Percentiles rank a stretch among this genome's conserved stretches.
phyloP scores from a whole-genome alignment of 2,113 vertebrate species.

The Setophaga kirtlandii region DNA sequence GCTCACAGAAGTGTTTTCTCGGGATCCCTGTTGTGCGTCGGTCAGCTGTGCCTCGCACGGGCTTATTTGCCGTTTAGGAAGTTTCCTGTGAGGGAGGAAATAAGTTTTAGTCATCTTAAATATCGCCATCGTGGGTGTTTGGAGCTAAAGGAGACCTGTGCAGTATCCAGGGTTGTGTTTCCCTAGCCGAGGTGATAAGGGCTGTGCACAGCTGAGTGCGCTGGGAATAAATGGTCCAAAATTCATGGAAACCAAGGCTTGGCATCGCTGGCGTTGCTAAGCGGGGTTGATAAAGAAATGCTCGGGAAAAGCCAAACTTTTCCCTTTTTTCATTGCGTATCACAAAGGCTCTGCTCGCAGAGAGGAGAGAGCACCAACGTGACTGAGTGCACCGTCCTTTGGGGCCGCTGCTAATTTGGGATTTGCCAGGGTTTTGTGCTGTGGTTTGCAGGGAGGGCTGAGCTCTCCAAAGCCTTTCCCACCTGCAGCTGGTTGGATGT shows the following conservation, averaged over 20 bases:
- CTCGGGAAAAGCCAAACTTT: background rate
- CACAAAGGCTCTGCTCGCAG: accelerated
- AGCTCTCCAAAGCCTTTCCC: background rate
- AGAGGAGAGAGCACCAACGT: accelerated
- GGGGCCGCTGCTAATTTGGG: background rate
- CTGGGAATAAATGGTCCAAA: background rate
- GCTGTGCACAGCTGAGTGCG: accelerated
- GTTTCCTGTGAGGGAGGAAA: background rate
- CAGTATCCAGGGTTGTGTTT: accelerated
- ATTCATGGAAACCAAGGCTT: background rate
- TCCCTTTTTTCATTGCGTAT: accelerated
- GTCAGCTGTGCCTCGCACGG: background rate
- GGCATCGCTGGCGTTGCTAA: accelerated
- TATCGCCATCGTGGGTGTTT: accelerated
- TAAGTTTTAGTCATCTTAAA: background rate
- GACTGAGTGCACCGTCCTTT: background rate
- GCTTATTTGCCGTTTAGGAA: background rate
- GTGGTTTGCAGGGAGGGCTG: background rate
- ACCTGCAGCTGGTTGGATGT: background rate
- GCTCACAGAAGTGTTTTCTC: background rate
- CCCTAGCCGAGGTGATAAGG: background rate
- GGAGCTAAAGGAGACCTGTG: background rate
- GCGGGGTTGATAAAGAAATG: background rate
- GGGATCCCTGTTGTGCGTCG: accelerated
- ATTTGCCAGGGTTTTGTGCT: accelerated